Evolutionary conservation across 2,888 invertebrate species (phyloP), one percentile per base, ranked within the genome.

Genomic region (Drosophila anceps): DNA sequence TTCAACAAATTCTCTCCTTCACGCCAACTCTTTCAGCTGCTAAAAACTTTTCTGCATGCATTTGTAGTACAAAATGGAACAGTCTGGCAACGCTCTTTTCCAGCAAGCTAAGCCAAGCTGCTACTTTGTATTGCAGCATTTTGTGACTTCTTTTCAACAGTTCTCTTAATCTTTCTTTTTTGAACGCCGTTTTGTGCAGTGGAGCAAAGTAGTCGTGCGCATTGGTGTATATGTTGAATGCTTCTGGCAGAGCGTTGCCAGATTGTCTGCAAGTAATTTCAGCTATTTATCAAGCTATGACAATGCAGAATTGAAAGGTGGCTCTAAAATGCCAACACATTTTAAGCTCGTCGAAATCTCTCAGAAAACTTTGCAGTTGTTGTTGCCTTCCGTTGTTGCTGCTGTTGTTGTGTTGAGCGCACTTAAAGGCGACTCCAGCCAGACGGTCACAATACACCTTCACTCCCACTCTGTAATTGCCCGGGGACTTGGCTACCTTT

Each of bases 251-350:
- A 73, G 79, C 64, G 68, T 71, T 72, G 68, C 62, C 65, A 69
- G 50, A 50, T 20, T 18, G 35, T 57, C 63, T 57, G 68, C 60
- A 62, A 72, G 80, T 80, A 76, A 84, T 88, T 86, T 85, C 61
- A 73, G 88, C 85, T 88, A 87, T 88, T 84, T 88, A 84, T 88
- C 81, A 85, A 85, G 79, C 79, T 85, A 82, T 88, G 88, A 84
- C 88, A 88, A 76, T 81, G 88, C 83, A 79, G 76, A 82, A 82
- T 85, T 73, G 67, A 76, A 79, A 70, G 63, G 63, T 79, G 66
- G 18, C 31, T 50, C 75, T 76, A 63, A 82, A 76, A 78, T 80
- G 78, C 71, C 73, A 79, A 69, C 73, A 75, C 55, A 82, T 44
- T 44, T 44, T 13, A 24, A 44, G 24, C 24, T 15, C 44, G 1